Conservation (phyloP, 2,888 invertebrate species). For the Drosophila helvetica region DNA sequence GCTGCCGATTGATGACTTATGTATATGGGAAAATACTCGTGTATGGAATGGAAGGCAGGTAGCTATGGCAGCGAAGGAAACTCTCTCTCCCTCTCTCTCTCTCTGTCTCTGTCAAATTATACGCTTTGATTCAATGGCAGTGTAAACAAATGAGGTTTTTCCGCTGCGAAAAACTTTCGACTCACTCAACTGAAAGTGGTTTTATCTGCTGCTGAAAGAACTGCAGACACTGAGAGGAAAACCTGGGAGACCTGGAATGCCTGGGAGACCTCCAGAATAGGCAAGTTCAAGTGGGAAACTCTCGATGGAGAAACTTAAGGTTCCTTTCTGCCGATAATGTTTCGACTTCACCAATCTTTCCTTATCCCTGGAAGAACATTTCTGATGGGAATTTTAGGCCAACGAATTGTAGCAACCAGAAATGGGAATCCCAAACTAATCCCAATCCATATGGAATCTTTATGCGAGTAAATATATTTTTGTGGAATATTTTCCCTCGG, state of each 20-base stretch:
- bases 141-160: conserved; percentile 39
- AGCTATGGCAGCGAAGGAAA: neutral
- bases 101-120: conserved; percentile 10
- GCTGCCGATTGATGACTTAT: conserved; percentile 22
- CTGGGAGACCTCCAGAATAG: too few relatives aligned
- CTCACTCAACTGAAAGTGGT: conserved; percentile 16
- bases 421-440: too few relatives aligned
- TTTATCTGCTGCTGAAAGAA: neutral
- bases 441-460: too few relatives aligned
- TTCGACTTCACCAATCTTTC: too few relatives aligned
- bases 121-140: conserved; percentile 39
- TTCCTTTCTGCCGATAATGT: too few relatives aligned
- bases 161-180: conserved; percentile 21
- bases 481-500: neutral
- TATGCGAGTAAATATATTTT: neutral
- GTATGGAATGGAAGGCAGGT: neutral
- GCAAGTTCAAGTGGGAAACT: too few relatives aligned
- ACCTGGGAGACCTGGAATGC: too few relatives aligned
- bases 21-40: conserved; percentile 5
- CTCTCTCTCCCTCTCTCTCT: neutral
- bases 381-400: too few relatives aligned
- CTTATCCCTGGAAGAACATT: too few relatives aligned
- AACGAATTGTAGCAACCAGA: too few relatives aligned
- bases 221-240: neutral
- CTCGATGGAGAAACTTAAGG: too few relatives aligned